These are phyloP conservation scores for Trachelus tabidus DNA, from an alignment of 2,888 invertebrate genomes.

Conservation along the genomic window DNA sequence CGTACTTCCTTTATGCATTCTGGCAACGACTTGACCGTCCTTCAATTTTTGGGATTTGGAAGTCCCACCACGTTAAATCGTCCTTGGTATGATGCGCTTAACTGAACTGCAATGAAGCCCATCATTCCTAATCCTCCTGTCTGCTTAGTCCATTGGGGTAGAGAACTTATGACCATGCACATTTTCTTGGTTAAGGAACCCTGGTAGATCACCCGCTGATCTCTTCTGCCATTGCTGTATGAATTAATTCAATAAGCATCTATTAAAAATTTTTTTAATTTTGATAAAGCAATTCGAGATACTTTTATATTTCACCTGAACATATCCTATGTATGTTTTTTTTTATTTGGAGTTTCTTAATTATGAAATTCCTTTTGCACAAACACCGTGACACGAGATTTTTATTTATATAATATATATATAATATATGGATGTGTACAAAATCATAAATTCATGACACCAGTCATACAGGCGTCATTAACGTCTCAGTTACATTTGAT, in stretches of 20 bases:
- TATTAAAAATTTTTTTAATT: conserved; percentile 32
- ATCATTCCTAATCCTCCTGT: conserved; percentile 58
- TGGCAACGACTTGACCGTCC: conserved; percentile 14
- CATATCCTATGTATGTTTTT: too few relatives aligned
- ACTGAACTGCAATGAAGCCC: conserved; percentile 39
- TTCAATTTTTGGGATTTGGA: conserved; percentile 19
- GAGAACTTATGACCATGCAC: conserved; percentile 56
- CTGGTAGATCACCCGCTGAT: conserved; percentile 60
- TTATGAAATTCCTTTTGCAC: too few relatives aligned
- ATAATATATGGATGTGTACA: too few relatives aligned
- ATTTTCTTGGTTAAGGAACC: conserved; percentile 65
- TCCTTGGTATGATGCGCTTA: conserved; percentile 17
- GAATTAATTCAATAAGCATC: too few relatives aligned
- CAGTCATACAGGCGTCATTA: too few relatives aligned
- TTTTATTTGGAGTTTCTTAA: too few relatives aligned
- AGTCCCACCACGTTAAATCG: neutral
- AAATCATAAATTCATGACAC: too few relatives aligned
- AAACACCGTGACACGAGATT: too few relatives aligned
- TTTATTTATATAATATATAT: too few relatives aligned
- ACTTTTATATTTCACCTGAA: too few relatives aligned
- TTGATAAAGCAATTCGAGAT: conserved; percentile 32
- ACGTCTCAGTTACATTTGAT: too few relatives aligned
- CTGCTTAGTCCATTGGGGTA: conserved; percentile 56
- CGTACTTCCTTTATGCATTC: too few relatives aligned
- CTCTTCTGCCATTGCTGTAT: conserved; percentile 6